These are phyloP conservation scores for Platypus cylindrus DNA, from an alignment of 2,888 invertebrate genomes.

Conservation along the genomic window DNA sequence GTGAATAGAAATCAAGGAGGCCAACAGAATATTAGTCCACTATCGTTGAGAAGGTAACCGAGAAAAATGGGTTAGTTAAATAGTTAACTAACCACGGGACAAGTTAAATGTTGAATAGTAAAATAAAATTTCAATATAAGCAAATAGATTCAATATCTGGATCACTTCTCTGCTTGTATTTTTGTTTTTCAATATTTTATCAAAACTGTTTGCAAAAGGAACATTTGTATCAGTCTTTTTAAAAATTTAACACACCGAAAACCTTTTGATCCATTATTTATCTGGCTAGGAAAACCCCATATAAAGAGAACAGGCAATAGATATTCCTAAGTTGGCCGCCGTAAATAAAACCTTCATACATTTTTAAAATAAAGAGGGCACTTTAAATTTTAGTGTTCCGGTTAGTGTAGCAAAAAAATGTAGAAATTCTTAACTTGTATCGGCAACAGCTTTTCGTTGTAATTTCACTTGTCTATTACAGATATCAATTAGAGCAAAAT, in stretches of 20 bases:
- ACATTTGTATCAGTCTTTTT: conserved; percentile 1
- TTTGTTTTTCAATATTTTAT: too few species aligned
- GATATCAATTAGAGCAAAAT: conserved; percentile 49
- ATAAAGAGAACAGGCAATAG: not conserved
- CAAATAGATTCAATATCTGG: too few species aligned
- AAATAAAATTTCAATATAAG: too few species aligned
- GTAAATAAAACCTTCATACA: conserved; percentile 1
- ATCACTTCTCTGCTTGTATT: too few species aligned
- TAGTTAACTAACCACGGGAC: too few species aligned
- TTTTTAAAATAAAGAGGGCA: conserved; percentile 2
- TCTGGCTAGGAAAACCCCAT: not conserved
- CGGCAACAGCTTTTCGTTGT: not conserved
- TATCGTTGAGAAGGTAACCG: conserved; percentile 27
- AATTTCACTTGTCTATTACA: conserved; percentile 19
- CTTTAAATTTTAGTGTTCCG: too few species aligned
- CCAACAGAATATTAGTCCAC: conserved; percentile 45
- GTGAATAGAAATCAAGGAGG: conserved; percentile 30
- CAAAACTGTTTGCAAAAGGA: too few species aligned
- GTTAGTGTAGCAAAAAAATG: too few species aligned
- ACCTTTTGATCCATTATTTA: conserved; percentile 3
- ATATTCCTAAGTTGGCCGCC: conserved; percentile 1
- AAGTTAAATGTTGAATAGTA: too few species aligned
- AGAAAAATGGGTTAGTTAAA: too few species aligned
- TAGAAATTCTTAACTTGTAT: not conserved
- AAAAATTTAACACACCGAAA: conserved; percentile 1